These are phyloP conservation scores for Trileptium ribeirensis DNA, from an alignment of 2,888 invertebrate species.

Conservation along the genomic window DNA sequence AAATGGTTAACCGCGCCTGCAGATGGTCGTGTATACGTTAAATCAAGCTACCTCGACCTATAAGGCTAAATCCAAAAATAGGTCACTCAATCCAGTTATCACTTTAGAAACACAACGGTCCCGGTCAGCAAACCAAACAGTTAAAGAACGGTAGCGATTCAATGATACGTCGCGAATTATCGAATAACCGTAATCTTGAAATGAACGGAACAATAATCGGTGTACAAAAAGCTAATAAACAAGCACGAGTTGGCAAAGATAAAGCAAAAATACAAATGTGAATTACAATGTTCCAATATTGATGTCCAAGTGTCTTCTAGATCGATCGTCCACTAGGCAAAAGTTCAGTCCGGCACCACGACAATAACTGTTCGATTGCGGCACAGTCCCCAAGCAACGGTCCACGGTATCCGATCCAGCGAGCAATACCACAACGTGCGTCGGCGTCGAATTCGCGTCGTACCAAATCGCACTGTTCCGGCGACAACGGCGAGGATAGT, in stretches of 20 bases:
- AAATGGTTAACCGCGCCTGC: not conserved
- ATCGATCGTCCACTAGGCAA: too few species aligned
- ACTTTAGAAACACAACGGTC: too few species aligned
- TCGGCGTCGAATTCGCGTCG: not conserved
- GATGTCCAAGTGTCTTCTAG: too few species aligned
- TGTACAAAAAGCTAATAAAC: not conserved
- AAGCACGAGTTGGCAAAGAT: too few species aligned
- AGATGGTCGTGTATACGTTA: not conserved
- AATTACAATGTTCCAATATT: too few species aligned
- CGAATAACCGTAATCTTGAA: not conserved
- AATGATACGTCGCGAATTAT: not conserved
- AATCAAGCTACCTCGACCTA: not conserved
- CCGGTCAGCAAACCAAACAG: too few species aligned
- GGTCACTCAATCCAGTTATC: too few species aligned
- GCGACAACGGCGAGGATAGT: not conserved
- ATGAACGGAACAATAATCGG: not conserved
- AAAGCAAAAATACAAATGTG: too few species aligned
- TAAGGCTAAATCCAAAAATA: not conserved
- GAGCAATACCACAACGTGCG: not conserved
- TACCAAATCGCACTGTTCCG: not conserved
- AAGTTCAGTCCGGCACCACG: too few species aligned
- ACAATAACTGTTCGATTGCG: not conserved
- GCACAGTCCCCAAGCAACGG: too few species aligned
- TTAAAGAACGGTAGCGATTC: too few species aligned
- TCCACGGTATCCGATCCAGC: too few species aligned